These are phyloP conservation scores for Hydrochoerus hydrochaeris DNA, from an alignment of 2,113 vertebrate species.

Conservation along the genomic window DNA sequence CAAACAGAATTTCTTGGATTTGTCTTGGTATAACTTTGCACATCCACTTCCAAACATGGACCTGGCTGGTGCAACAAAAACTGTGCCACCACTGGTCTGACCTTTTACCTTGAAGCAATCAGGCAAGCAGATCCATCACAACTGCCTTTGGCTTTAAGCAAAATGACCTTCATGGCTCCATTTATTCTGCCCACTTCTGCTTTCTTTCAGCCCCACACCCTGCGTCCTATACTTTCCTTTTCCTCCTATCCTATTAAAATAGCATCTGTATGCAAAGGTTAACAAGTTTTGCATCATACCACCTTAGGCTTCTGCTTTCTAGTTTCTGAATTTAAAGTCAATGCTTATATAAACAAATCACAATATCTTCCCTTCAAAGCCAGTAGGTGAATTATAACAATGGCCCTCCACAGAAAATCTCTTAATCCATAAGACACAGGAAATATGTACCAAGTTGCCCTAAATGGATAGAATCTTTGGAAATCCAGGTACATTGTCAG, in stretches of 20 bases:
- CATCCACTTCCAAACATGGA: neutral
- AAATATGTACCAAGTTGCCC: neutral
- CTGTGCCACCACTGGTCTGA: neutral
- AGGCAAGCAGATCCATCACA: neutral
- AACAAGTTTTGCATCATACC: neutral
- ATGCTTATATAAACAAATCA: neutral
- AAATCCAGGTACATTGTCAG: neutral
- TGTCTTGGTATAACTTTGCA: neutral
- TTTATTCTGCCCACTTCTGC: neutral
- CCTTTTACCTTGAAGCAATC: neutral
- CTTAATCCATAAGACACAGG: neutral
- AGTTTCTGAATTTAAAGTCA: constrained; percentile 37
- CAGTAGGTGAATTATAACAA: neutral
- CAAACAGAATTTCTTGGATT: neutral
- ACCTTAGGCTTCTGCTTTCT: neutral
- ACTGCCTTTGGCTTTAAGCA: neutral
- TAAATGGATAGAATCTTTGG: neutral
- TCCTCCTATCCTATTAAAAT: neutral
- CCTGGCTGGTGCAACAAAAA: neutral
- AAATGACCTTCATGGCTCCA: neutral
- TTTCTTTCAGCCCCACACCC: neutral
- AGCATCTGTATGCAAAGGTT: neutral
- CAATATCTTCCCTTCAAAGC: neutral
- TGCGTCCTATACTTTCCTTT: neutral
- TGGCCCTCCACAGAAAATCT: neutral